Percentiles rank a stretch among this genome's conserved stretches.
Evolutionary conservation across 2,797 vertebrate species (phyloP).

Genomic region (Psittacula derbiana): DNA sequence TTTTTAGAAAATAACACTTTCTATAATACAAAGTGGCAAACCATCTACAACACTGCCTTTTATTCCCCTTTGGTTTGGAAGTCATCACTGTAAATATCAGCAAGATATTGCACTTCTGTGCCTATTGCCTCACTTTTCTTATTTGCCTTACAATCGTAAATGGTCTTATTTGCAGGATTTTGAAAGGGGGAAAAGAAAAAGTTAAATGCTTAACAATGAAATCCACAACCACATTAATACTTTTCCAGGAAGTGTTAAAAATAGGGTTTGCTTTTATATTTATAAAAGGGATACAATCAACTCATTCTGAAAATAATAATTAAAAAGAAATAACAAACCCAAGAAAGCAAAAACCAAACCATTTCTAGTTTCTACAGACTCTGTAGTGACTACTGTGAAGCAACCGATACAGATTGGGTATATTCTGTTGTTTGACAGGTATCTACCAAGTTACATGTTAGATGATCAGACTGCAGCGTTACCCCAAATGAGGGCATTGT

Average conservation of each 20-base stretch:
- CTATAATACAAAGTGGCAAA: slow-evolving; percentile 77
- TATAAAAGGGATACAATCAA: slow-evolving; percentile 76
- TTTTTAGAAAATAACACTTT: slow-evolving; percentile 74
- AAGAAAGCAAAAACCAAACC: slow-evolving; percentile 36
- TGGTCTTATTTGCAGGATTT: slow-evolving; percentile 66
- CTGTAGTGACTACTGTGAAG: slow-evolving; percentile 74
- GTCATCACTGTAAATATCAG: slow-evolving; percentile 69
- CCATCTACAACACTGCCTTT: slow-evolving; percentile 73
- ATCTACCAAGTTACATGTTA: slow-evolving; percentile 79
- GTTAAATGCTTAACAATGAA: slow-evolving; percentile 70
- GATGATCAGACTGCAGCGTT: slow-evolving; percentile 76
- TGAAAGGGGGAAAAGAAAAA: slow-evolving; percentile 51
- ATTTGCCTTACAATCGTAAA: slow-evolving; percentile 73
- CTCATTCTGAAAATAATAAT: slow-evolving; percentile 62
- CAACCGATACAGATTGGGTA: slow-evolving; percentile 73
- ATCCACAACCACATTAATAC: slow-evolving; percentile 73
- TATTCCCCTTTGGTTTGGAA: slow-evolving; percentile 81
- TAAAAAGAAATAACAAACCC: background rate
- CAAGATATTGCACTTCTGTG: slow-evolving; percentile 70
- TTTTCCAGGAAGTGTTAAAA: slow-evolving; percentile 77
- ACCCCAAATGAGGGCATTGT: slow-evolving; percentile 69
- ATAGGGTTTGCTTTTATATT: slow-evolving; percentile 73
- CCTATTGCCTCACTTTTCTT: slow-evolving; percentile 74
- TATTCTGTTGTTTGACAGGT: slow-evolving; percentile 76
- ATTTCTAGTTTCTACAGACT: slow-evolving; percentile 76